phyloP scores from a whole-genome alignment of 2,797 vertebrate species.

The Sphenopsis melanotis region DNA sequence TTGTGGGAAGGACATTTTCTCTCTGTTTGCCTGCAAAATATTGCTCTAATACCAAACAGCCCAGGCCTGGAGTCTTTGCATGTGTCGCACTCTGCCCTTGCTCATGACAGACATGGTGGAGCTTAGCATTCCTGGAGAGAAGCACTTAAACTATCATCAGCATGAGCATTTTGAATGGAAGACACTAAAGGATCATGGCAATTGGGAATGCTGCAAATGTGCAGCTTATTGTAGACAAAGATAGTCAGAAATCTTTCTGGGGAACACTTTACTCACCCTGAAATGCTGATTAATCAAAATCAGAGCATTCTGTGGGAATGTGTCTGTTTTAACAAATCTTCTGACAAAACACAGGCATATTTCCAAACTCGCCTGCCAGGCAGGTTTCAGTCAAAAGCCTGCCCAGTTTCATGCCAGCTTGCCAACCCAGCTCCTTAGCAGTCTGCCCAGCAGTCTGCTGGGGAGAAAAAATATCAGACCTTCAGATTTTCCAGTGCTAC shows the following conservation, averaged over 20 bases:
- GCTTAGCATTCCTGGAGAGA: background rate
- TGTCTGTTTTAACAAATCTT: conserved; percentile 20
- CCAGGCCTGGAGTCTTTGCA: background rate
- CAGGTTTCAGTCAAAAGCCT: conserved; percentile 36
- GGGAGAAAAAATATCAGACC: background rate
- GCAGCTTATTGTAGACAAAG: background rate
- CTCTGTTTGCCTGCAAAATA: background rate
- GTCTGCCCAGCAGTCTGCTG: background rate
- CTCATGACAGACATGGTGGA: background rate
- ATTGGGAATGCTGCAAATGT: background rate
- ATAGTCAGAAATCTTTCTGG: background rate
- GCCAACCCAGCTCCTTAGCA: background rate
- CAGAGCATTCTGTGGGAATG: background rate
- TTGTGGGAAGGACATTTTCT: background rate
- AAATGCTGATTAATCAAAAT: conserved; percentile 20
- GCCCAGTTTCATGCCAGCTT: background rate
- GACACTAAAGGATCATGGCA: background rate
- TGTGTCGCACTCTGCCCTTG: background rate
- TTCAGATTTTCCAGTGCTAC: background rate
- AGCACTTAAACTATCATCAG: background rate
- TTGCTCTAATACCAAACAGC: background rate
- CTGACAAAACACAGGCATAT: conserved; percentile 29
- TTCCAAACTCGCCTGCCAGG: background rate
- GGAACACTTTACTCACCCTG: background rate
- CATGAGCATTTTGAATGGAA: background rate